These are phyloP conservation scores for Atta colombica DNA, from an alignment of 1,140 invertebrate genomes.

Conservation along the genomic window DNA sequence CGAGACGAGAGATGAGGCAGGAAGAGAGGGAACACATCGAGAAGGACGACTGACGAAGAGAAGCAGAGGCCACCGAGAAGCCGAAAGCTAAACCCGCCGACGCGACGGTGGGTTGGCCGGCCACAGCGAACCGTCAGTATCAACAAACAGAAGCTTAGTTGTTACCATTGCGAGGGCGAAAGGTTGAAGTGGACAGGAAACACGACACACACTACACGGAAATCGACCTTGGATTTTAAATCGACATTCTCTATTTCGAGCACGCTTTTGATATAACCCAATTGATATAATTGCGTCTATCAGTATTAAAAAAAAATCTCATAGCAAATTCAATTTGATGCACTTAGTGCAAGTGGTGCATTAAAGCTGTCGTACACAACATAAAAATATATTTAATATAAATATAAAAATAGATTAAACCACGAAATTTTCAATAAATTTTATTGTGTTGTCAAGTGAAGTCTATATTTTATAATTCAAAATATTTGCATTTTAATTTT, in stretches of 20 bases:
- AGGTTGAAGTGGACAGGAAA: slow-evolving; percentile 56
- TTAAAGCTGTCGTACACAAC: no score
- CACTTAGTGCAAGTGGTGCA: no score
- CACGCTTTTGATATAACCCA: not conserved
- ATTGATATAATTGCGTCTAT: not conserved
- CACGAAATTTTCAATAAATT: no score
- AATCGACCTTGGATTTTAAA: slow-evolving; percentile 6
- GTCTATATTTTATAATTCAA: no score
- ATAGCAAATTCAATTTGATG: no score
- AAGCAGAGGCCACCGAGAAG: slow-evolving; percentile 59
- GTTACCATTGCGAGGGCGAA: slow-evolving; percentile 66
- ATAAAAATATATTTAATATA: no score
- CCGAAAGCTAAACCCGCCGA: slow-evolving; percentile 74
- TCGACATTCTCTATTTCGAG: not conserved
- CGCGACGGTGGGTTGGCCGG: slow-evolving; percentile 67
- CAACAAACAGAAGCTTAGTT: slow-evolving; percentile 79
- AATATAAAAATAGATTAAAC: no score
- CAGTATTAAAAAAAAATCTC: not conserved
- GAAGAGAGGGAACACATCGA: slow-evolving; percentile 66
- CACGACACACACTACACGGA: slow-evolving; percentile 33
- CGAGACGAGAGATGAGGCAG: slow-evolving; percentile 47
- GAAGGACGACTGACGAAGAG: slow-evolving; percentile 59
- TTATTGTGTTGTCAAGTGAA: no score
- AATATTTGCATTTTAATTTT: no score
- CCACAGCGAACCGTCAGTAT: slow-evolving; percentile 68